phyloP scores from a whole-genome alignment of 2,888 invertebrate genomes.

The Serripes groenlandicus region DNA sequence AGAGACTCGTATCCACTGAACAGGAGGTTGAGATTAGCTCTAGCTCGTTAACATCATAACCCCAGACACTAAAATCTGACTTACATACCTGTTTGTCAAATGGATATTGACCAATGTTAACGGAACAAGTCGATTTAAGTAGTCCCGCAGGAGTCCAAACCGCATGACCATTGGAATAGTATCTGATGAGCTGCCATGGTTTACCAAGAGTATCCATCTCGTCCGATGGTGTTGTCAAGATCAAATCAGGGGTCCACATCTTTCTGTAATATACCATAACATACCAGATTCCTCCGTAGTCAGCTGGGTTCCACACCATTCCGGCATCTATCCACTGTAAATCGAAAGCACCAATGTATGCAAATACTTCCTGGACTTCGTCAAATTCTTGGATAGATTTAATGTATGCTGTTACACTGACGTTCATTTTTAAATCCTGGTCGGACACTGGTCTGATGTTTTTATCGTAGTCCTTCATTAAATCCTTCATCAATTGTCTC shows the following conservation, averaged over 20 bases:
- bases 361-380: constrained; percentile 46
- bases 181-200: constrained; percentile 49
- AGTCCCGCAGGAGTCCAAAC: constrained; percentile 48
- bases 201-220: constrained; percentile 47
- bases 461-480: constrained; percentile 31
- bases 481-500: no score
- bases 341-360: constrained; percentile 20
- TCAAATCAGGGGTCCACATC: constrained; percentile 63
- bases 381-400: constrained; percentile 50
- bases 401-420: constrained; percentile 27
- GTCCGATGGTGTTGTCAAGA: constrained; percentile 55
- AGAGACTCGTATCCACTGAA: background rate
- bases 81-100: constrained; percentile 60
- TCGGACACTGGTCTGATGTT: constrained; percentile 17
- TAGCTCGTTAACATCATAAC: constrained; percentile 47
- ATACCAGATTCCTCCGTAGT: constrained; percentile 21
- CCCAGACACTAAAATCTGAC: constrained; percentile 45
- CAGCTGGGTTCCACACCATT: constrained; percentile 37
- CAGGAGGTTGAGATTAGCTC: background rate
- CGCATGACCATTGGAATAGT: constrained; percentile 39
- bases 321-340: constrained; percentile 43
- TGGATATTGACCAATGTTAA: constrained; percentile 57
- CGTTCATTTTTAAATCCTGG: background rate
- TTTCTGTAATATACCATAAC: constrained; percentile 16
- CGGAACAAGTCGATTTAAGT: constrained; percentile 49